Evolutionary conservation across 2,888 invertebrate genomes (phyloP), one percentile per base, ranked within the genome.

Genomic region (Protula sp.): DNA sequence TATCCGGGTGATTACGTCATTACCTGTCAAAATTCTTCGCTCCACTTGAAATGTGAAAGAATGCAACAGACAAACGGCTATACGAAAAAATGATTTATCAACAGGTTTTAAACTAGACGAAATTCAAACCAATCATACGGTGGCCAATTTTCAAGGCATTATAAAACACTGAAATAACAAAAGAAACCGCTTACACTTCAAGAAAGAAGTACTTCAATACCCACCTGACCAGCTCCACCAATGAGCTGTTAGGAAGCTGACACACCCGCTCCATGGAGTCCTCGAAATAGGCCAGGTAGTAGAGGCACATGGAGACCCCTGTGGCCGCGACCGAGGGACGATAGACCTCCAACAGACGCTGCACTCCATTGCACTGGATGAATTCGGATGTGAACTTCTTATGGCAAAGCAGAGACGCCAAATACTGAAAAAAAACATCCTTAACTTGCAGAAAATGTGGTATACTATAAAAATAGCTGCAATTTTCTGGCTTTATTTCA

Each of bases 341-440:
- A 0, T 94, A 92, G 1, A 99, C 92, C 77, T 91, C 89, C 19
- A 98, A 83, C 55, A 98, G 85, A 63, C 87, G 87, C 86, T 92
- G 84, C 51, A 99, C 81, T 0, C 97, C 98, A 30, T 90, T 89
- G 77, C 88, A 87, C 60, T 90, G 87, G 55, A 99, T 89, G 80
- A 98, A 98, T 79, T 98, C 97, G 30, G 97, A 88, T 0, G 94
- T 92, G 84, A 99, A 97, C 81, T 97, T 97, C 83, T 98, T 98
- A 82, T 99, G 98, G 77, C 97, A 97, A 19, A 99, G 85, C 63
- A 99, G 82, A 0, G 95, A 91, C 0, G 95, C 91, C 26, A 98
- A 84, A 82, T 95, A 98, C 84, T 94, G 70, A 51, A 72, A 50
- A 30, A 19, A 59, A 4, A 2, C 30, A 31, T 38, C 9, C 38